phyloP scores from a whole-genome alignment of 2,797 vertebrate genomes.

The Zenarchopterus dispar region DNA sequence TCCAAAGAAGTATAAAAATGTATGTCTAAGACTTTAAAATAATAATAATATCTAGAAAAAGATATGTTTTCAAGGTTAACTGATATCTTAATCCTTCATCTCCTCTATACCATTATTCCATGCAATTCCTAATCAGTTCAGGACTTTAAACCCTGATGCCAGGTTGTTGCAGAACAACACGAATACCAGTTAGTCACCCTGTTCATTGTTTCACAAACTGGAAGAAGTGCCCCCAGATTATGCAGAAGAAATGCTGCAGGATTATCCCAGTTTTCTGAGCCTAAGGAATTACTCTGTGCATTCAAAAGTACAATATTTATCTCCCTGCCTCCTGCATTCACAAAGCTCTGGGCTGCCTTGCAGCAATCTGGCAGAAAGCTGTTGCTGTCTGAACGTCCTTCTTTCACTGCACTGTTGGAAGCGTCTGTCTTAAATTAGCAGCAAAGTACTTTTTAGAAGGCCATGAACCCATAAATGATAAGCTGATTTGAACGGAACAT shows the following conservation, averaged over 20 bases:
- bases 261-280: constrained; percentile 27
- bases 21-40: not conserved
- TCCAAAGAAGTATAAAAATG: not conserved
- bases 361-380: constrained; percentile 18
- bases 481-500: no score
- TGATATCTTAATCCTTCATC: not conserved
- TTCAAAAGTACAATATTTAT: constrained; percentile 34
- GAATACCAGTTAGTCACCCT: no score
- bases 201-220: constrained; percentile 2
- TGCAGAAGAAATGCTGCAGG: constrained; percentile 8
- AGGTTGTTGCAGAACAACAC: no score
- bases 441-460: not conserved
- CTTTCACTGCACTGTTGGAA: not conserved
- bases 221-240: constrained; percentile 10
- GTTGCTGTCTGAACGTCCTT: constrained; percentile 12
- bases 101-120: not conserved
- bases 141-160: not conserved
- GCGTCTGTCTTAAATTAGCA: constrained; percentile 5
- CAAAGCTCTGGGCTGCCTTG: constrained; percentile 32
- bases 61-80: not conserved
- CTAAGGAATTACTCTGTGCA: constrained; percentile 22
- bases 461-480: not conserved
- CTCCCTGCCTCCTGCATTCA: constrained; percentile 24
- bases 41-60: not conserved
- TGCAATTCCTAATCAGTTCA: not conserved